Conservation (phyloP, 2,797 vertebrate genomes). For the Pangasius djambal region DNA sequence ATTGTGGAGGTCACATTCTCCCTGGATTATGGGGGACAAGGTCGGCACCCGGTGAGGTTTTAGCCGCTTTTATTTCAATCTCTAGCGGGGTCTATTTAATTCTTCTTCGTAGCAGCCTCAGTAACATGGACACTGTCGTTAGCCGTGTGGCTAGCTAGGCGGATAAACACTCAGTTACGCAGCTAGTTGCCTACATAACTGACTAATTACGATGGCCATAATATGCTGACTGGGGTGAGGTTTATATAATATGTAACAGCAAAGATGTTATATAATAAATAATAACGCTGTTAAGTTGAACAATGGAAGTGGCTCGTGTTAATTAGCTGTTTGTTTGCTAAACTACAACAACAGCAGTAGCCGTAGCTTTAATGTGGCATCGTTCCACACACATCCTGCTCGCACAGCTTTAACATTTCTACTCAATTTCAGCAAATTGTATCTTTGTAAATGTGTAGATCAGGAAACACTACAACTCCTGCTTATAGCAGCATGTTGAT, state of each 20-base stretch:
- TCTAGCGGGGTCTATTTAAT: background rate
- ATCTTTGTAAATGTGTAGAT: background rate
- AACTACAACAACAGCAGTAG: background rate
- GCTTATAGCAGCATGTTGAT: background rate
- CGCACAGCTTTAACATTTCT: background rate
- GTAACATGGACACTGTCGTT: background rate
- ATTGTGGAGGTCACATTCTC: slow-evolving; percentile 62
- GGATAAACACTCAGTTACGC: background rate
- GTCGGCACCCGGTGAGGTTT: slow-evolving; percentile 78
- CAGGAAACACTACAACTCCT: background rate
- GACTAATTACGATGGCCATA: too few species aligned
- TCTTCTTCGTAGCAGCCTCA: background rate
- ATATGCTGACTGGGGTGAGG: background rate
- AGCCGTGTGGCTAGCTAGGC: background rate
- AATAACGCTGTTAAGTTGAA: background rate
- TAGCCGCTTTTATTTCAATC: background rate
- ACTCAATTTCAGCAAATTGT: background rate
- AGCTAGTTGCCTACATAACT: background rate
- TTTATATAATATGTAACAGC: too few species aligned
- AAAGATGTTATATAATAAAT: background rate
- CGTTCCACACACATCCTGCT: background rate
- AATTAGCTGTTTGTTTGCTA: background rate
- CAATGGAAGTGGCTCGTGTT: background rate
- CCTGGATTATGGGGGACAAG: slow-evolving; percentile 82
- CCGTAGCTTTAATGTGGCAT: background rate